Percentiles rank a stretch among this genome's conserved stretches.
Conservation (phyloP, 2,113 vertebrate genomes). For the Xyrauchen texanus region DNA sequence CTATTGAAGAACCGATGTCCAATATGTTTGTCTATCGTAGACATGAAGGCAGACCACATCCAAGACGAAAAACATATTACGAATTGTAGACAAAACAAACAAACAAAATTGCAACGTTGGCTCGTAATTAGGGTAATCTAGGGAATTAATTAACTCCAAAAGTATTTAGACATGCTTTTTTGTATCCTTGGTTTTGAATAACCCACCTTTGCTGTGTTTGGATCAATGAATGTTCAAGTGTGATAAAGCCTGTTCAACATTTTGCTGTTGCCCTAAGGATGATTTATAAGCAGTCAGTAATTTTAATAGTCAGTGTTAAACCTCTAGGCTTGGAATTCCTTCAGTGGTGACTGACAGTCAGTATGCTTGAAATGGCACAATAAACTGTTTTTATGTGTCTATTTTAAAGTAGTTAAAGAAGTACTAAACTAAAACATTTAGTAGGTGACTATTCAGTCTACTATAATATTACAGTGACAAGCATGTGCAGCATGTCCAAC, state of each 20-base stretch:
- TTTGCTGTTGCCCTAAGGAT: neutral
- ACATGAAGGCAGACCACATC: too few species aligned
- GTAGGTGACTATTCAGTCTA: neutral
- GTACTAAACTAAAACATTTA: too few species aligned
- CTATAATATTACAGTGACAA: too few species aligned
- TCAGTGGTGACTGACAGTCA: neutral
- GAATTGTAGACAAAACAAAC: too few species aligned
- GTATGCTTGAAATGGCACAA: neutral
- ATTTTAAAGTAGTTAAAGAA: slow-evolving; percentile 16
- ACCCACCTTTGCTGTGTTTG: neutral
- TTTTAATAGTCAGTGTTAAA: neutral
- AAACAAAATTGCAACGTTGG: neutral
- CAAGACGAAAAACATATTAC: too few species aligned
- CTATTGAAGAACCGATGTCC: too few species aligned
- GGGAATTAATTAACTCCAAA: slow-evolving; percentile 30
- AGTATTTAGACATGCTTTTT: neutral
- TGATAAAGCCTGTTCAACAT: neutral
- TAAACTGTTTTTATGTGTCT: slow-evolving; percentile 15
- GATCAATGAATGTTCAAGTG: neutral
- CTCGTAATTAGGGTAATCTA: neutral
- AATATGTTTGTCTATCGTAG: too few species aligned
- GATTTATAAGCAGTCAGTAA: neutral
- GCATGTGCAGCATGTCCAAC: too few species aligned
- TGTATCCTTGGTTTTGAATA: neutral
- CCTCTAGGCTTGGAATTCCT: neutral